Conservation (phyloP, 1,140 invertebrate species). For the Battus philenor region DNA sequence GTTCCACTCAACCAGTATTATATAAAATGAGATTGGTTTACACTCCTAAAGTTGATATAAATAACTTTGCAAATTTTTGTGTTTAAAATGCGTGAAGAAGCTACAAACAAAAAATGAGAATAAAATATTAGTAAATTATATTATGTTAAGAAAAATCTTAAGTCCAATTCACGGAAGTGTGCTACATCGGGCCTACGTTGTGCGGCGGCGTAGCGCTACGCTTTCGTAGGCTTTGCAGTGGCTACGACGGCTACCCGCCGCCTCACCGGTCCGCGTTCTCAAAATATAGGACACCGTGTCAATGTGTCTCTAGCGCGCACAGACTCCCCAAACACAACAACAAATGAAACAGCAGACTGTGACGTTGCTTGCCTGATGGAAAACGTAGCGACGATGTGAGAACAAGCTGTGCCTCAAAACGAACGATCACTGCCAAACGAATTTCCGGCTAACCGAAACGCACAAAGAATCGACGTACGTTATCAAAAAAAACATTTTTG, state of each 20-base stretch:
- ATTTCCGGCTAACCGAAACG: slow-evolving; percentile 26
- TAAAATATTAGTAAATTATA: not conserved
- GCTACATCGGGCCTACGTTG: slow-evolving; percentile 35
- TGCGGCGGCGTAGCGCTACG: slow-evolving; percentile 54
- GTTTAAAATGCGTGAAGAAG: too few relatives aligned
- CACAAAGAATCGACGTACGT: slow-evolving; percentile 35
- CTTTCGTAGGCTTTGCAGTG: slow-evolving; percentile 58
- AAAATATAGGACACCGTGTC: slow-evolving; percentile 57
- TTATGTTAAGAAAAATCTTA: slow-evolving; percentile 29
- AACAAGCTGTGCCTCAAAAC: slow-evolving; percentile 28
- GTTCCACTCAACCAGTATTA: too few relatives aligned
- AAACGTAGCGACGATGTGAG: slow-evolving; percentile 27
- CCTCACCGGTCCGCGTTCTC: slow-evolving; percentile 38
- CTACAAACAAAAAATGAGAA: too few relatives aligned
- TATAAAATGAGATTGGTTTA: too few relatives aligned
- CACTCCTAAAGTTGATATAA: too few relatives aligned
- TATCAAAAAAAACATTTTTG: slow-evolving; percentile 37
- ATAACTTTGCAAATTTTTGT: too few relatives aligned
- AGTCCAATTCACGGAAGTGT: slow-evolving; percentile 49
- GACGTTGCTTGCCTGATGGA: not conserved
- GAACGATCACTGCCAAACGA: slow-evolving; percentile 51
- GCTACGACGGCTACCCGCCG: slow-evolving; percentile 46
- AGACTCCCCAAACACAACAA: slow-evolving; percentile 25
- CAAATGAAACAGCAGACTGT: slow-evolving; percentile 9
- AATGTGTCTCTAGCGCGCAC: slow-evolving; percentile 35